Percentiles rank a stretch among this genome's conserved stretches.
Conservation (phyloP, 2,797 vertebrate species). For the Pseudomugil gertrudae region DNA sequence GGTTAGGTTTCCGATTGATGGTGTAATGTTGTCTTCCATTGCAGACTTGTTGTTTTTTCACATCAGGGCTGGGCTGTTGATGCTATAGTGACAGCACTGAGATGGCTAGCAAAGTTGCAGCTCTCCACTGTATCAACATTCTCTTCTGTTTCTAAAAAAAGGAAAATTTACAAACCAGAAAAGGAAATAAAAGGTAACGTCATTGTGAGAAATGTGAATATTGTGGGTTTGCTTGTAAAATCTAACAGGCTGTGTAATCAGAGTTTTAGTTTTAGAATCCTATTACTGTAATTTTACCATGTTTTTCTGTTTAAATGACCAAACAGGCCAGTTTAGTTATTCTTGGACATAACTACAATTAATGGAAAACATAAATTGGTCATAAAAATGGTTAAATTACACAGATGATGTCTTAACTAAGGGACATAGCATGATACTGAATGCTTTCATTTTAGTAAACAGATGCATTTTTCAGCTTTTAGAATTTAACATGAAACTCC, state of each 20-base stretch:
- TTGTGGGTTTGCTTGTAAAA: not conserved
- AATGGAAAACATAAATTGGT: not conserved
- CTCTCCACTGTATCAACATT: not conserved
- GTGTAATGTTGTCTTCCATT: conserved; percentile 14
- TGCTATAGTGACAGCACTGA: conserved; percentile 20
- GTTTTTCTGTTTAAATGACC: not conserved
- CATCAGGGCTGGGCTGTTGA: conserved; percentile 36
- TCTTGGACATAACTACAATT: too few species aligned
- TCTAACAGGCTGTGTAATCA: not conserved
- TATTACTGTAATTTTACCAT: too few species aligned
- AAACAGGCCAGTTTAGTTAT: too few species aligned
- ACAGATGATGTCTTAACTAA: not conserved
- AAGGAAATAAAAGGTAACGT: conserved; percentile 2
- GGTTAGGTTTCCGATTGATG: conserved; percentile 6
- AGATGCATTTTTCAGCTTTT: conserved; percentile 1
- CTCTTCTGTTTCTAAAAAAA: not conserved
- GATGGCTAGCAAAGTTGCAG: not conserved
- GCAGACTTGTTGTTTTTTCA: conserved; percentile 33
- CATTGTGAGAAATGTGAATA: not conserved
- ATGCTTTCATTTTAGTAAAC: not conserved
- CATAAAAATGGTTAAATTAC: too few species aligned
- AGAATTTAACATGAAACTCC: not conserved
- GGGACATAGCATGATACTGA: not conserved
- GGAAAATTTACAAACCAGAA: not conserved
- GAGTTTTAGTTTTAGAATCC: not conserved